Conservation (phyloP, 2,113 vertebrate genomes). For the Pseudopodoces humilis region DNA sequence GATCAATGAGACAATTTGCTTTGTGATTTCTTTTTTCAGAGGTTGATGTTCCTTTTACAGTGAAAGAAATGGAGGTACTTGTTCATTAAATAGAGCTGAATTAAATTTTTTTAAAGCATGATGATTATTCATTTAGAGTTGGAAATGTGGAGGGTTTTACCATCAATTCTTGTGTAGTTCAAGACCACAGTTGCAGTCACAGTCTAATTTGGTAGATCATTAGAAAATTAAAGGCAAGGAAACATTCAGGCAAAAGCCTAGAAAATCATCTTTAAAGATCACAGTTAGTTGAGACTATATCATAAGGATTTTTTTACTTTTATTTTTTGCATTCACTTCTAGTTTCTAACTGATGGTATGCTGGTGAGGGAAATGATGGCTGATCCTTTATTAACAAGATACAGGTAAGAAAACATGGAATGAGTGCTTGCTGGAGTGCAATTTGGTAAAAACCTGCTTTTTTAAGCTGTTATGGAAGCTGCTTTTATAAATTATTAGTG, state of each 20-base stretch:
- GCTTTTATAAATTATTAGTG: background rate
- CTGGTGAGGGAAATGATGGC: constrained; percentile 98
- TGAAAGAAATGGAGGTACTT: background rate
- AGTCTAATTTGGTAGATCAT: background rate
- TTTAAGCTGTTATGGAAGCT: background rate
- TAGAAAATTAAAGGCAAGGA: background rate
- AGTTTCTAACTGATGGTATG: constrained; percentile 99
- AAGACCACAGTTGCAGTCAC: background rate
- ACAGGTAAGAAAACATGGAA: constrained; percentile 80
- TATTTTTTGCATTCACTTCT: constrained; percentile 8
- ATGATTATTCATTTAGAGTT: background rate
- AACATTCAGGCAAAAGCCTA: background rate
- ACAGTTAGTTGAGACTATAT: background rate
- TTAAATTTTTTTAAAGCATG: background rate
- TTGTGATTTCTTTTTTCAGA: background rate
- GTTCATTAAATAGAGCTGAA: background rate
- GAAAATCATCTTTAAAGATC: background rate
- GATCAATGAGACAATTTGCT: background rate
- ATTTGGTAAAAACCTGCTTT: background rate
- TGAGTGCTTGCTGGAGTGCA: background rate
- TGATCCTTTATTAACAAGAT: constrained; percentile 93
- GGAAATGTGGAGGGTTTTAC: background rate
- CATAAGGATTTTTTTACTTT: background rate
- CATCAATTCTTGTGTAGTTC: background rate
- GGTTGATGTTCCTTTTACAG: background rate